These are phyloP conservation scores for Eupsilia transversa DNA, from an alignment of 2,888 invertebrate genomes.

Conservation along the genomic window DNA sequence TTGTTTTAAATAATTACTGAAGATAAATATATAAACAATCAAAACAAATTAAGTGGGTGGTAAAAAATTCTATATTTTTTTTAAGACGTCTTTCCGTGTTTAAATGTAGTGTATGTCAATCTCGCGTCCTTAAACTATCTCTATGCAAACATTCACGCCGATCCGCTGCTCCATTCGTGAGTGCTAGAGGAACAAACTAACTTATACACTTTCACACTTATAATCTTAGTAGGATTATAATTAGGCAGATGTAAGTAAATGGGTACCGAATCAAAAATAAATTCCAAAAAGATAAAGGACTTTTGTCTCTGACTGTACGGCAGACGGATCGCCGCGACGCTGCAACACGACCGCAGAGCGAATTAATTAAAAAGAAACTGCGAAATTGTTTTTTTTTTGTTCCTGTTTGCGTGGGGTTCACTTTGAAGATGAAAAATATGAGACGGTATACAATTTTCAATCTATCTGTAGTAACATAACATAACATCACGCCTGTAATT, in stretches of 20 bases:
- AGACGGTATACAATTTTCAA: constrained; percentile 17
- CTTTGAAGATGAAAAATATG: constrained; percentile 28
- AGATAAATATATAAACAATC: too few species aligned
- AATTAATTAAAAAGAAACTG: constrained; percentile 56
- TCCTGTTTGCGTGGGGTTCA: constrained; percentile 1
- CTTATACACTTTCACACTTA: background rate
- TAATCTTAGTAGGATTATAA: background rate
- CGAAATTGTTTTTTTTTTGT: constrained; percentile 41
- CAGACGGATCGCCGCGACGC: constrained; percentile 19
- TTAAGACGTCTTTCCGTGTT: background rate
- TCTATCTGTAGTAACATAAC: too few species aligned
- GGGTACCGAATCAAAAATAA: background rate
- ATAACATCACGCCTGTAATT: too few species aligned
- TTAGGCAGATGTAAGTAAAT: background rate
- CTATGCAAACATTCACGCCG: background rate
- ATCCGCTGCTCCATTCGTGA: background rate
- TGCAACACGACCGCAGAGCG: constrained; percentile 49
- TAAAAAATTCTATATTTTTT: background rate
- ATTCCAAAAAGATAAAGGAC: background rate
- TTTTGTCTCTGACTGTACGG: constrained; percentile 13
- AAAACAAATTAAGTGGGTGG: too few species aligned
- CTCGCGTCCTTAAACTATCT: too few species aligned
- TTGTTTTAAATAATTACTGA: background rate
- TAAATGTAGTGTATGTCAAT: too few species aligned
- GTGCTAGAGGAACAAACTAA: background rate